These are phyloP conservation scores for Pangasius mekongensis DNA, from an alignment of 2,797 vertebrate genomes.

Conservation along the genomic window DNA sequence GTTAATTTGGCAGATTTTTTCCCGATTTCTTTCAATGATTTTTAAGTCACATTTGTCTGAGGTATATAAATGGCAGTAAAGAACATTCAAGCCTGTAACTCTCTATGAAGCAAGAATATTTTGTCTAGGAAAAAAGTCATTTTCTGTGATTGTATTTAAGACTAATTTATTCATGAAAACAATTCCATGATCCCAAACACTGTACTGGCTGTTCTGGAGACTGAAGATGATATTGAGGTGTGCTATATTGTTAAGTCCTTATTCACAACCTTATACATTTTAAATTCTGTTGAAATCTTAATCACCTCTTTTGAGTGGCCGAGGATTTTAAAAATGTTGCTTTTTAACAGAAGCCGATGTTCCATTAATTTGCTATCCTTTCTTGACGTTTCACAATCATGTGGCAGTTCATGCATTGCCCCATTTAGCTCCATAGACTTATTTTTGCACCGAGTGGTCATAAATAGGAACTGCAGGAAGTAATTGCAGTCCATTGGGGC, in stretches of 20 bases:
- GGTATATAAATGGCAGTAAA: neutral
- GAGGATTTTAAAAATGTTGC: neutral
- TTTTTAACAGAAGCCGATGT: too few relatives aligned
- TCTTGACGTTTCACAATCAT: neutral
- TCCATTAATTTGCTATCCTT: too few relatives aligned
- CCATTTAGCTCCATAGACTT: neutral
- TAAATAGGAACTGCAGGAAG: neutral
- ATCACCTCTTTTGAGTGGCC: neutral
- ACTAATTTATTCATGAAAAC: neutral
- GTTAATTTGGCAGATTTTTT: neutral
- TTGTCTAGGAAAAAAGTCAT: neutral
- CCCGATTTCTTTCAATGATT: neutral
- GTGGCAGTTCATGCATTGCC: neutral
- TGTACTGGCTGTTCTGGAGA: neutral
- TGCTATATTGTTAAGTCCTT: neutral
- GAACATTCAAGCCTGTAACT: neutral
- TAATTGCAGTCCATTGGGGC: neutral
- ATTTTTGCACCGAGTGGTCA: neutral
- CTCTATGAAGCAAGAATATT: neutral
- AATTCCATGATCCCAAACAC: neutral
- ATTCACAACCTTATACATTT: neutral
- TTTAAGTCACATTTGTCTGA: neutral
- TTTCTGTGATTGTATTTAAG: neutral
- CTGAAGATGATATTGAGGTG: neutral
- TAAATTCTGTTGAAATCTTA: neutral